Conservation (phyloP, 2,797 vertebrate genomes). For the Bovichtus diacanthus region DNA sequence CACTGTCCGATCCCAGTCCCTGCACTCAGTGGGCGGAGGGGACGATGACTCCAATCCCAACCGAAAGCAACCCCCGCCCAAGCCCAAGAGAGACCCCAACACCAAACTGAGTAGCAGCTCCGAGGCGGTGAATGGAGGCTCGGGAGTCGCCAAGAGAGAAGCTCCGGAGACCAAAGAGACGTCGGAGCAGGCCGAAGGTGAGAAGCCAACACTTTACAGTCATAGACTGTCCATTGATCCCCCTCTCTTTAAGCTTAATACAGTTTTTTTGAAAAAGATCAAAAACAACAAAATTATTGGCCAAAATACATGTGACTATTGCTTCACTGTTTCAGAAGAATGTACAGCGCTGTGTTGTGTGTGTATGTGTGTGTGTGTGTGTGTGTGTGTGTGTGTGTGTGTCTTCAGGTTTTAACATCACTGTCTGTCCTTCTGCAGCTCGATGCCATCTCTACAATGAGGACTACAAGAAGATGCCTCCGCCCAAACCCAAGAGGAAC, state of each 20-base stretch:
- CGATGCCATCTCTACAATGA: conserved; percentile 88
- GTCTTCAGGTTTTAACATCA: background rate
- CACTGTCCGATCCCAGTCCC: conserved; percentile 93
- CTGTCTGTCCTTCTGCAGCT: conserved; percentile 63
- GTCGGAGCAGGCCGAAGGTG: conserved; percentile 79
- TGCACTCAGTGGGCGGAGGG: conserved; percentile 95
- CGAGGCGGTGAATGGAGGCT: conserved; percentile 89
- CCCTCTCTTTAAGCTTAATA: no score
- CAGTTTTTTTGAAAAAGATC: no score
- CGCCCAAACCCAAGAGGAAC: conserved; percentile 96
- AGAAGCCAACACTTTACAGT: no score
- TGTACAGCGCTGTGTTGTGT: no score
- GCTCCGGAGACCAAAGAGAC: conserved; percentile 77
- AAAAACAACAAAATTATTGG: no score
- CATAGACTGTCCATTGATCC: no score
- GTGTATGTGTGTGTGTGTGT: no score
- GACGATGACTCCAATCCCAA: conserved; percentile 89
- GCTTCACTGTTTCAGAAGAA: no score
- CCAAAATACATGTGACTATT: no score
- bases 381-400: no score
- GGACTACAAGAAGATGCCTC: conserved; percentile 93
- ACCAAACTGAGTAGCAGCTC: conserved; percentile 96
- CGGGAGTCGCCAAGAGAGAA: conserved; percentile 74
- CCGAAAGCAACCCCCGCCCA: conserved; percentile 94
- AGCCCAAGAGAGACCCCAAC: conserved; percentile 94